Percentiles rank a stretch among this genome's conserved stretches.
Evolutionary conservation across 2,797 vertebrate species (phyloP).

Genomic region (Crax fasciolata): DNA sequence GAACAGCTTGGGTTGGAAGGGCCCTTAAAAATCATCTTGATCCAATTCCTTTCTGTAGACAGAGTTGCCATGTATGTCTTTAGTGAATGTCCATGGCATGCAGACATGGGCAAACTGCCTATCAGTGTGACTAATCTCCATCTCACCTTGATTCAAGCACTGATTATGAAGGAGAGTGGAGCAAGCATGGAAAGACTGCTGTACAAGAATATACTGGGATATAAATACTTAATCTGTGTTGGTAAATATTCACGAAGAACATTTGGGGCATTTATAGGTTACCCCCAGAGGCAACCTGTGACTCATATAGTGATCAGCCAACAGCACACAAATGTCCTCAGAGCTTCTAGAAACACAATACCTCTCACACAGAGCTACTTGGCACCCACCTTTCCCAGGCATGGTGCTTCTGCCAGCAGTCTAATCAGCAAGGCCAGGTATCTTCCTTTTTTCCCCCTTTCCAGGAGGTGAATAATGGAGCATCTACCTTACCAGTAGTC

Average conservation of each 20-base stretch:
- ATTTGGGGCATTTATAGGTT: slow-evolving; percentile 1
- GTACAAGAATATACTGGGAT: background rate
- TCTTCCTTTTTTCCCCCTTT: background rate
- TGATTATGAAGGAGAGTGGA: background rate
- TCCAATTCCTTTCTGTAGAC: background rate
- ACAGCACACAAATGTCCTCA: background rate
- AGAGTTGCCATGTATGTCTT: background rate
- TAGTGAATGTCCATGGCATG: background rate
- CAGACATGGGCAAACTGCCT: background rate
- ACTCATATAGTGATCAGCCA: background rate
- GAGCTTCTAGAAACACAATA: background rate
- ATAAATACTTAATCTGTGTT: background rate
- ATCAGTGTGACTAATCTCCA: background rate
- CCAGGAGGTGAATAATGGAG: background rate
- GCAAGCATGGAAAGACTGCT: background rate
- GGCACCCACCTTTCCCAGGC: background rate
- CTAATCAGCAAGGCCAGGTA: background rate
- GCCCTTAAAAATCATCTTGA: background rate
- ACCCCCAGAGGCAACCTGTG: background rate
- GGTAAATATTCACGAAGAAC: slow-evolving; percentile 41
- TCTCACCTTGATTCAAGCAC: accelerated
- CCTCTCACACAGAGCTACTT: background rate
- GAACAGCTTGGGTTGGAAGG: background rate
- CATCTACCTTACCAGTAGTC: background rate
- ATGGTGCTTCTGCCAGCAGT: background rate